phyloP scores from a whole-genome alignment of 2,113 vertebrate species.

The human region GRCh38 chr9:68894001-68894500 shows the following conservation, averaged over 20 bases:
- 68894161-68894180: not conserved
- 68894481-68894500: slow-evolving; percentile 95
- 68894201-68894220: slow-evolving; percentile 2
- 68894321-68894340: slow-evolving; percentile 86
- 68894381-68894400: slow-evolving; percentile 97
- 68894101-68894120: not conserved
- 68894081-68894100: slow-evolving; percentile 32
- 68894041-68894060: not conserved
- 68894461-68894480: slow-evolving; percentile 97
- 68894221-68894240: not conserved
- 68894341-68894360: slow-evolving; percentile 97
- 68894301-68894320: not conserved
- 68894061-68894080: not conserved
- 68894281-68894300: slow-evolving; percentile 17
- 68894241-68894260: not conserved
- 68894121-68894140: not conserved
- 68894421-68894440: slow-evolving; percentile 98
- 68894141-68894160: not conserved
- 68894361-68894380: slow-evolving; percentile 96
- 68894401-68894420: slow-evolving; percentile 90
- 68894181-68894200: not conserved
- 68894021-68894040: slow-evolving; percentile 3
- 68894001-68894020: not conserved
- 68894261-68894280: not conserved
- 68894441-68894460: slow-evolving; percentile 92